These are phyloP conservation scores for Pungitius pungitius DNA, from an alignment of 2,113 vertebrate species.

Conservation along the genomic window DNA sequence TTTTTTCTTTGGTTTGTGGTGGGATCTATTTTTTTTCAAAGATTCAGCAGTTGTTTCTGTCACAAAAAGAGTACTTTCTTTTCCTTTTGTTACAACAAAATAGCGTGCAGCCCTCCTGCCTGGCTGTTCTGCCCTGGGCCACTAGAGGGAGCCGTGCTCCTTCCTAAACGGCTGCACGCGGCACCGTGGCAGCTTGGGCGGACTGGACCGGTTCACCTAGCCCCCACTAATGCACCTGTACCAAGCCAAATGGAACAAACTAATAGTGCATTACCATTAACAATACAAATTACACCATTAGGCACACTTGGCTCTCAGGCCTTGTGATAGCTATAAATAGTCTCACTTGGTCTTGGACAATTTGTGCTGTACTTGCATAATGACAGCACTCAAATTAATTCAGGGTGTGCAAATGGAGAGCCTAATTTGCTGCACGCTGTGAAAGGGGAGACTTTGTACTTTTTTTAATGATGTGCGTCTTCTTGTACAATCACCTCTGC, in stretches of 20 bases:
- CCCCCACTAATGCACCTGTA: conserved; percentile 80
- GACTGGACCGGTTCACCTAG: conserved; percentile 64
- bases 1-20: conserved; percentile 15
- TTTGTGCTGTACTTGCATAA: conserved; percentile 78
- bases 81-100: conserved; percentile 21
- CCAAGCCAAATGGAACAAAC: conserved; percentile 82
- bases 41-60: conserved; percentile 1
- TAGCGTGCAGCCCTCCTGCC: neutral
- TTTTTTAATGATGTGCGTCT: conserved; percentile 47
- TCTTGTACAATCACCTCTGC: conserved; percentile 18
- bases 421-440: conserved; percentile 42
- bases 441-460: conserved; percentile 47
- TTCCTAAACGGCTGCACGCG: conserved; percentile 4
- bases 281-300: conserved; percentile 84
- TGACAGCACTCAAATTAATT: conserved; percentile 74
- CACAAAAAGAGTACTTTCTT: conserved; percentile 1
- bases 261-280: conserved; percentile 81
- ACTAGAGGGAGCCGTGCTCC: conserved; percentile 73
- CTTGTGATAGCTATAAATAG: conserved; percentile 77
- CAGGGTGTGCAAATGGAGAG: conserved; percentile 58
- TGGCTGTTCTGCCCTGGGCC: conserved; percentile 25
- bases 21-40: conserved; percentile 22
- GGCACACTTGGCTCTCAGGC: conserved; percentile 74
- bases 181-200: conserved; percentile 15
- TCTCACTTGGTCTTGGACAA: conserved; percentile 76